phyloP scores from a whole-genome alignment of 2,797 vertebrate species.

The Parotocinclus haroldoi region DNA sequence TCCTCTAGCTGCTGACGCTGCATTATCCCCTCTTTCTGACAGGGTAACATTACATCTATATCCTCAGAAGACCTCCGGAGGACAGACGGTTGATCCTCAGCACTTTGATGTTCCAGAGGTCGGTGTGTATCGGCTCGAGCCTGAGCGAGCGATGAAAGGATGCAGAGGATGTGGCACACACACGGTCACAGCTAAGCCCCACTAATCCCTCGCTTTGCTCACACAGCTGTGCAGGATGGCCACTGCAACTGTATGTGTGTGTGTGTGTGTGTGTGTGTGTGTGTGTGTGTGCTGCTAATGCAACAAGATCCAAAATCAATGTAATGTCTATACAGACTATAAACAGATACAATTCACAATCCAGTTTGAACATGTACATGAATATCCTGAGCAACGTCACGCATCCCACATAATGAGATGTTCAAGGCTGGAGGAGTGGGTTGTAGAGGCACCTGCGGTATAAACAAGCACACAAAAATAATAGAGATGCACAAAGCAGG shows the following conservation, averaged over 20 bases:
- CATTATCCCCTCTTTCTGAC: background rate
- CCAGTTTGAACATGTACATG: too few relatives aligned
- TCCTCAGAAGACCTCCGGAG: slow-evolving; percentile 43
- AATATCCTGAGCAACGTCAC: too few relatives aligned
- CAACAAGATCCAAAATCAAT: too few relatives aligned
- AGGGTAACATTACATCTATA: slow-evolving; percentile 60
- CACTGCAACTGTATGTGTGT: slow-evolving; percentile 8
- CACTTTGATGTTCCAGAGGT: slow-evolving; percentile 56
- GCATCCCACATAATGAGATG: too few relatives aligned
- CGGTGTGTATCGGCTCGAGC: slow-evolving; percentile 41
- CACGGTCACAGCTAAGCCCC: slow-evolving; percentile 55
- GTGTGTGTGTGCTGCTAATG: background rate
- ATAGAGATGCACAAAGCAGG: background rate
- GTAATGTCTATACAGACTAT: too few relatives aligned
- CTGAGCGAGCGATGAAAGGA: slow-evolving; percentile 58
- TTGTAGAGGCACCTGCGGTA: too few relatives aligned
- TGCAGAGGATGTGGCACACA: slow-evolving; percentile 34
- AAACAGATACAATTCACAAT: too few relatives aligned
- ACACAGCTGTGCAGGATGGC: slow-evolving; percentile 58
- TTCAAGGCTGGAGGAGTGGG: too few relatives aligned
- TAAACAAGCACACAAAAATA: too few relatives aligned
- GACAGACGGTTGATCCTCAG: slow-evolving; percentile 64
- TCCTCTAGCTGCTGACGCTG: background rate
- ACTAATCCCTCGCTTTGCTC: slow-evolving; percentile 57
- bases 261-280: slow-evolving; percentile 14